These are phyloP conservation scores for Autographa gamma DNA, from an alignment of 2,888 invertebrate species.

Conservation along the genomic window DNA sequence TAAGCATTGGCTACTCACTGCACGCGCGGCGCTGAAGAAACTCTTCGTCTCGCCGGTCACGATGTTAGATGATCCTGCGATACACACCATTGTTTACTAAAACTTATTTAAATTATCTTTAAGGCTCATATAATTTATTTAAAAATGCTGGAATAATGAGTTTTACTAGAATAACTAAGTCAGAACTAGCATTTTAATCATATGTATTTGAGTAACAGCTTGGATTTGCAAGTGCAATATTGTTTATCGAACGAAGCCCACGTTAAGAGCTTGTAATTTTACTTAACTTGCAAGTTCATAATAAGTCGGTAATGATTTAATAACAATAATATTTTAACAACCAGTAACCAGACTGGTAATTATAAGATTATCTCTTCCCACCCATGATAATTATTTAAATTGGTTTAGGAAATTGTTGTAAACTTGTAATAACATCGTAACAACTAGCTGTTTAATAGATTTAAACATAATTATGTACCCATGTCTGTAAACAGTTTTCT, in stretches of 20 bases:
- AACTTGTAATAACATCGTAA: neutral
- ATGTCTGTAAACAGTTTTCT: neutral
- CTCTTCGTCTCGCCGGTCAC: slow-evolving; percentile 97
- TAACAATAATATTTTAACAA: neutral
- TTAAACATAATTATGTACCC: neutral
- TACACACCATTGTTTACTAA: slow-evolving; percentile 76
- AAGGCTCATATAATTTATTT: neutral
- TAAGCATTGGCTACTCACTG: slow-evolving; percentile 90
- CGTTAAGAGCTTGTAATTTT: neutral
- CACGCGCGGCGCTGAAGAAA: slow-evolving; percentile 96
- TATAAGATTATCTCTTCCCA: neutral
- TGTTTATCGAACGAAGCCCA: neutral
- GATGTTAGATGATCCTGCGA: slow-evolving; percentile 94
- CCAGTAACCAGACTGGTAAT: neutral
- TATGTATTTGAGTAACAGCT: too few species aligned
- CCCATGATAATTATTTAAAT: neutral
- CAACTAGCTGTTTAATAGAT: slow-evolving; percentile 1
- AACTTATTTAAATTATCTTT: slow-evolving; percentile 32
- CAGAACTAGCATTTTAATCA: too few species aligned
- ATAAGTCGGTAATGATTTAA: neutral
- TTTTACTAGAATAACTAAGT: neutral
- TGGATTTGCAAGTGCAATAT: neutral
- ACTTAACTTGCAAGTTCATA: neutral
- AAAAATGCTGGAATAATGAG: slow-evolving; percentile 4
- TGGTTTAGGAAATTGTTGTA: slow-evolving; percentile 2